These are phyloP conservation scores for Xenus cinereus DNA, from an alignment of 2,113 vertebrate species.

Conservation along the genomic window DNA sequence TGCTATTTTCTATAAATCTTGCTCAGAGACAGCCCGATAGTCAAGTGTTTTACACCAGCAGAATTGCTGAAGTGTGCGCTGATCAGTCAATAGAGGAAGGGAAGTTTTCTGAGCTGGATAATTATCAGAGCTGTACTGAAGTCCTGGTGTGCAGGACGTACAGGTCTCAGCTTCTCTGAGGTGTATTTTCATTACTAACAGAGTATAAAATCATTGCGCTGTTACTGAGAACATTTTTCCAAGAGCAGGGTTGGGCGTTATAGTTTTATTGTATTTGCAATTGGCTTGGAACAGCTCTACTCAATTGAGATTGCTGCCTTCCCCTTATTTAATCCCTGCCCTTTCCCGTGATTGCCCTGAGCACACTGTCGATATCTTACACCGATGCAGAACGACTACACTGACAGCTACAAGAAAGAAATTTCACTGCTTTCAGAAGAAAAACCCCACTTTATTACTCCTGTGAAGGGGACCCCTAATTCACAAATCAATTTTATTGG, in stretches of 20 bases:
- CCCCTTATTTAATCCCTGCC: not conserved
- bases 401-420: not conserved
- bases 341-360: not conserved
- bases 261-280: not conserved
- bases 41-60: not conserved
- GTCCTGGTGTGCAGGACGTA: not conserved
- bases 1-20: not conserved
- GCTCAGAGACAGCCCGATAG: not conserved
- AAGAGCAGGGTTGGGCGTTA: not conserved
- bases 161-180: not conserved
- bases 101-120: not conserved
- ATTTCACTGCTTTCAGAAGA: conserved; percentile 8
- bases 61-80: not conserved
- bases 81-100: not conserved
- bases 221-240: not conserved
- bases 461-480: conserved; percentile 26
- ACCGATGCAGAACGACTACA: not conserved
- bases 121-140: not conserved
- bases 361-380: not conserved
- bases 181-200: not conserved
- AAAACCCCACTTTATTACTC: conserved; percentile 6
- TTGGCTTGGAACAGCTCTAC: not conserved
- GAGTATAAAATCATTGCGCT: not conserved
- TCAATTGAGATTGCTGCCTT: not conserved
- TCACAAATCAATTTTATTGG: conserved; percentile 57